phyloP scores from a whole-genome alignment of 2,113 vertebrate species.

The Mesitornis unicolor region DNA sequence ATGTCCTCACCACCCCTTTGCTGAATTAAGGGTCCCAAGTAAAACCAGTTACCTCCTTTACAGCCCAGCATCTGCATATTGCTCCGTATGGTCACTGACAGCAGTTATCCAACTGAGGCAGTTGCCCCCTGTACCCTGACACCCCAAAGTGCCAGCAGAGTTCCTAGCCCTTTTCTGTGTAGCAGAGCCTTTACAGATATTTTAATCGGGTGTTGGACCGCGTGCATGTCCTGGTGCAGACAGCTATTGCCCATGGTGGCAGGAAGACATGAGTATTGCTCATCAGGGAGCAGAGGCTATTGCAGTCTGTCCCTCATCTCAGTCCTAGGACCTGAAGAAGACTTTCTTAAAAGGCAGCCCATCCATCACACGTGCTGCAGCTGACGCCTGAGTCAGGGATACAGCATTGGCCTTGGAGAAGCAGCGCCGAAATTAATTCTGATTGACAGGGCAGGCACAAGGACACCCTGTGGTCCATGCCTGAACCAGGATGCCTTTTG shows the following conservation, averaged over 20 bases:
- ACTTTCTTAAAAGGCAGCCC: neutral
- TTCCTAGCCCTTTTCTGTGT: neutral
- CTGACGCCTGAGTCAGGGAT: neutral
- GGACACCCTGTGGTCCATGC: neutral
- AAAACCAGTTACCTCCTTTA: neutral
- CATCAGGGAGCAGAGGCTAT: neutral
- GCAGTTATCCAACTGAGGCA: neutral
- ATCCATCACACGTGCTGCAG: neutral
- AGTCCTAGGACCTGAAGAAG: neutral
- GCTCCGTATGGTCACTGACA: neutral
- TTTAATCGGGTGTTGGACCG: neutral
- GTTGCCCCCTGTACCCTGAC: neutral
- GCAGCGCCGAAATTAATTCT: neutral
- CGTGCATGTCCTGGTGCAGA: rapidly evolving
- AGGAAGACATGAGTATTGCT: neutral
- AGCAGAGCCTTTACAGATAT: neutral
- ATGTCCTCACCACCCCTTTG: neutral
- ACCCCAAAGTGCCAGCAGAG: neutral
- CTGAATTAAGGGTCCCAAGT: neutral
- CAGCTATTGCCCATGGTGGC: neutral
- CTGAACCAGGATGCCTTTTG: neutral
- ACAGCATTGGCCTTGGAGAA: neutral
- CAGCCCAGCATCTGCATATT: neutral
- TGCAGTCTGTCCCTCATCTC: neutral
- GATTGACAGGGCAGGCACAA: neutral